Conservation (phyloP, 1,140 invertebrate species). For the Heliconius congener region DNA sequence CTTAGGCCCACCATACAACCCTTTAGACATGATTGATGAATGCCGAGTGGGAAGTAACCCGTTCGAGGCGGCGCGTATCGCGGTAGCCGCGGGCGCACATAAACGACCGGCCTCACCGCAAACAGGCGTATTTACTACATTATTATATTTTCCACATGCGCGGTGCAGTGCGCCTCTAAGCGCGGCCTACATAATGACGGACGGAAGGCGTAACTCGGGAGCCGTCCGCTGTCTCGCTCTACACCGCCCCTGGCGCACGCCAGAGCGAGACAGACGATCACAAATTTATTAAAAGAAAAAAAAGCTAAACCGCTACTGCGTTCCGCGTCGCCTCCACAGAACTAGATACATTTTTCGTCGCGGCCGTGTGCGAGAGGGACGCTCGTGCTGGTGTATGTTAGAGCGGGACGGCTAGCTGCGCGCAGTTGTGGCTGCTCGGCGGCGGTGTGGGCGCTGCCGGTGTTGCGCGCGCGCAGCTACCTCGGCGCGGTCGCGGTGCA, state of each 20-base stretch:
- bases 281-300: constrained; percentile 80
- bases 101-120: constrained; percentile 71
- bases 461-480: constrained; percentile 79
- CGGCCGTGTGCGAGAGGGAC: constrained; percentile 63
- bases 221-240: constrained; percentile 74
- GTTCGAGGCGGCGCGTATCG: constrained; percentile 65
- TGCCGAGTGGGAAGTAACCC: constrained; percentile 50
- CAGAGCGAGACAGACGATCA: constrained; percentile 77
- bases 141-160: constrained; percentile 78
- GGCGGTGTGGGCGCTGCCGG: constrained; percentile 78
- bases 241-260: constrained; percentile 70
- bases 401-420: constrained; percentile 58
- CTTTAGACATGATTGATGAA: constrained; percentile 46
- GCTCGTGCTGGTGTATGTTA: constrained; percentile 33
- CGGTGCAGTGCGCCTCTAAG: constrained; percentile 73
- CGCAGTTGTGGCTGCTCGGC: constrained; percentile 61
- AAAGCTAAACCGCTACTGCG: constrained; percentile 74
- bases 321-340: constrained; percentile 78
- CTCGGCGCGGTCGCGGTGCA: constrained; percentile 68
- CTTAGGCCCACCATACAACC: constrained; percentile 21
- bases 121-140: constrained; percentile 75
- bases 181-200: constrained; percentile 77
- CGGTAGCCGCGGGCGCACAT: constrained; percentile 71
- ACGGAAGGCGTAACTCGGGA: constrained; percentile 80
- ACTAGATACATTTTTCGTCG: constrained; percentile 81